Conservation (phyloP, 2,888 invertebrate genomes). For the Noctua pronuba region DNA sequence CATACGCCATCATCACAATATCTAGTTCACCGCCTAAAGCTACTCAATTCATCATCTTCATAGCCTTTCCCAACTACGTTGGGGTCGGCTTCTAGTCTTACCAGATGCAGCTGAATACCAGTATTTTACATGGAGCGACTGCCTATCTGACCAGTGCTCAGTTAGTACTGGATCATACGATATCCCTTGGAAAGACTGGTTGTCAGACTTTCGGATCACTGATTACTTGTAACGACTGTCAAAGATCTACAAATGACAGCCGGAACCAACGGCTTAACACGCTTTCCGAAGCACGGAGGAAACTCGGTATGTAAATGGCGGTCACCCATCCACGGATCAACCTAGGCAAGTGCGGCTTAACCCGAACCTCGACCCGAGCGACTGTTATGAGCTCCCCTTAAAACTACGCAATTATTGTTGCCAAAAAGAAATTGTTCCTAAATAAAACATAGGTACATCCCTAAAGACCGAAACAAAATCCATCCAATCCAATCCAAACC, state of each 20-base stretch:
- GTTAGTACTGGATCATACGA: too few relatives aligned
- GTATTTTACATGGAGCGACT: too few relatives aligned
- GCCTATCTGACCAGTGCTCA: too few relatives aligned
- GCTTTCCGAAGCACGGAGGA: too few relatives aligned
- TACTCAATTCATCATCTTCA: too few relatives aligned
- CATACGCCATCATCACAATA: not conserved
- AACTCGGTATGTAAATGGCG: too few relatives aligned
- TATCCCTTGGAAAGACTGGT: not conserved
- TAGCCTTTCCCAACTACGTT: too few relatives aligned
- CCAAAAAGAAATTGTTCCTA: not conserved
- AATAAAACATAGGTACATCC: not conserved
- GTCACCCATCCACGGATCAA: not conserved
- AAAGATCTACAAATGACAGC: not conserved
- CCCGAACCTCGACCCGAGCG: not conserved
- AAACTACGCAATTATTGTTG: not conserved
- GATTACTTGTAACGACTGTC: not conserved
- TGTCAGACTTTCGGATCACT: not conserved
- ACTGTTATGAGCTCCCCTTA: not conserved
- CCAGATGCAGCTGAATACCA: too few relatives aligned
- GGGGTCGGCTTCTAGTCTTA: too few relatives aligned
- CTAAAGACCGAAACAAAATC: not conserved
- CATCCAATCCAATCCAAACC: slow-evolving; percentile 25
- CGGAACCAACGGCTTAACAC: not conserved
- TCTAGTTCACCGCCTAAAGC: not conserved
- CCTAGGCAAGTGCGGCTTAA: not conserved